Evolutionary conservation across 2,113 vertebrate genomes (phyloP), one percentile per base, ranked within the genome.

Genomic region (Oriolus oriolus): DNA sequence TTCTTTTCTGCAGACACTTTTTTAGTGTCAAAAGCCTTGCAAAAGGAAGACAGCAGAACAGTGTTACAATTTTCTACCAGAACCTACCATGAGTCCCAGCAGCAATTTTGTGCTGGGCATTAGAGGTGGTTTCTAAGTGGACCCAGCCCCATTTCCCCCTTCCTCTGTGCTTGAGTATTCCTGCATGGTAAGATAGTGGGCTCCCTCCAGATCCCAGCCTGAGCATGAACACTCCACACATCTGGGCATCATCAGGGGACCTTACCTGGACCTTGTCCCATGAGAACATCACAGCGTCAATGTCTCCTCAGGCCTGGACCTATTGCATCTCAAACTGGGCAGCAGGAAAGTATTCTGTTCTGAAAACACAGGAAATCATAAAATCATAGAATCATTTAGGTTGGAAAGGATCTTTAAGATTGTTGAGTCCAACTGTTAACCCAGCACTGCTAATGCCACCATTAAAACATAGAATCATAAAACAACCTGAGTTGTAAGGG

Each of bases 101-200:
- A 89, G 26, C 9, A 70, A 6, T 41, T 61, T 76, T 73, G 16
- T 41, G 4, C 27, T 84, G 59, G 10, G 7, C 1, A 0, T 68
- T 56, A 37, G 16, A 81, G 20, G 4, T 50, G 6, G 1, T 75
- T 78, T 78, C n/a, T 70, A 59, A 24, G 3, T 21, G 7, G 41
- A 76, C 5, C 1, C 17, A 85, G 21, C 1, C 7, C 6, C 15
- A 20, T 30, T n/a, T 65, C 4, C 8, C 5, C 5, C 11, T 22
- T 61, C n/a, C 39, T 75, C 33, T 56, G 20, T 15, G 18, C 8
- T 52, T 71, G 52, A 47, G 13, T 37, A 64, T n/a, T 41, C 13
- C 42, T 47, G 30, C 21, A 27, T 1, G 7, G 5, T 26, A 31
- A 90, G 1, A 2, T 30, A 74, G 13, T 2, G 16, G 26, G 3